phyloP scores from a whole-genome alignment of 2,888 invertebrate species.

The Drosophila infuscata region DNA sequence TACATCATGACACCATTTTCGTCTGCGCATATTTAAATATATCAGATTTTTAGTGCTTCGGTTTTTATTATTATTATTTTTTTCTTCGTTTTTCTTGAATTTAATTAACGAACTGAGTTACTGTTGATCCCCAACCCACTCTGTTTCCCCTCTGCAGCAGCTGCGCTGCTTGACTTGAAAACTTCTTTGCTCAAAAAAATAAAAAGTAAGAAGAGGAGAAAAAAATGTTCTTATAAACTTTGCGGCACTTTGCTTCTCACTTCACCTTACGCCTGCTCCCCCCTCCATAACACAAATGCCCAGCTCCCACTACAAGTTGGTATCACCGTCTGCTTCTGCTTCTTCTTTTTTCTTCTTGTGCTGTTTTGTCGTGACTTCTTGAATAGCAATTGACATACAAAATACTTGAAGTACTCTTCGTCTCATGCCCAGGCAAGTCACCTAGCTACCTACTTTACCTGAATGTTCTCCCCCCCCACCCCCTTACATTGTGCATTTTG shows the following conservation, averaged over 20 bases:
- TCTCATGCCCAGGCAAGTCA: constrained; percentile 15
- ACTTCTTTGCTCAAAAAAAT: constrained; percentile 30
- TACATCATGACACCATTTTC: constrained; percentile 55
- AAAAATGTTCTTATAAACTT: constrained; percentile 49
- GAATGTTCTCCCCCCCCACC: not conserved
- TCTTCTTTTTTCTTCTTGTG: not conserved
- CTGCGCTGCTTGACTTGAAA: constrained; percentile 33
- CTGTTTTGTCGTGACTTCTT: constrained; percentile 70
- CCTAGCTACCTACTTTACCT: constrained; percentile 33
- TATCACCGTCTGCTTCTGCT: constrained; percentile 23
- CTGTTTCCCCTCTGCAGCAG: not conserved
- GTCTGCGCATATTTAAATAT: constrained; percentile 25
- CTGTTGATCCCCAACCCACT: constrained; percentile 6
- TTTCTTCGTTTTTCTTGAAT: constrained; percentile 37
- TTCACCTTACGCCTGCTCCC: not conserved
- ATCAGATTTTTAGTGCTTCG: constrained; percentile 5
- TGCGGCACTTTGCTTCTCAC: constrained; percentile 41
- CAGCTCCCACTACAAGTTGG: constrained; percentile 20
- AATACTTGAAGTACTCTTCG: constrained; percentile 63
- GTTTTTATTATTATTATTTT: not conserved
- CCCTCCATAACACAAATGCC: not conserved
- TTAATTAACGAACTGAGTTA: constrained; percentile 60
- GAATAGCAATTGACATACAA: constrained; percentile 80
- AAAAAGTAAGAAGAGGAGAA: not conserved
- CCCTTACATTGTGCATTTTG: too few relatives aligned